Evolutionary conservation across 2,888 invertebrate genomes (phyloP).

Genomic region (Agrenia bidenticulata): DNA sequence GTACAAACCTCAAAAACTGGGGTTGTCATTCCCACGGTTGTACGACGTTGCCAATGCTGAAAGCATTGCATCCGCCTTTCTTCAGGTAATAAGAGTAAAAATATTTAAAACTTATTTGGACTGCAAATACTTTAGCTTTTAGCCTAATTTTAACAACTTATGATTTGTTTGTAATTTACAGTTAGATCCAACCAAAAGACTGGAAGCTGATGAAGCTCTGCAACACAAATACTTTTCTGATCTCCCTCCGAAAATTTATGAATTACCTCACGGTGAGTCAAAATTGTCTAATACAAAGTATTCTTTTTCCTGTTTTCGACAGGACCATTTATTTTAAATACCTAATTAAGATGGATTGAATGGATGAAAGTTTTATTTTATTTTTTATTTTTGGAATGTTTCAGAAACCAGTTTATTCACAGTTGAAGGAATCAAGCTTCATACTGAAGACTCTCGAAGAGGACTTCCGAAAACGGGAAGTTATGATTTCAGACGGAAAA

Average conservation of each 20-base stretch:
- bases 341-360: background rate
- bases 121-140: background rate
- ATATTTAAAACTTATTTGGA: background rate
- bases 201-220: slow-evolving; percentile 84
- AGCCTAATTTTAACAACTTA: background rate
- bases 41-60: slow-evolving; percentile 86
- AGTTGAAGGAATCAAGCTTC: slow-evolving; percentile 85
- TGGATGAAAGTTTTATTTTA: too few relatives aligned
- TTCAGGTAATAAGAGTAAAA: slow-evolving; percentile 59
- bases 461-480: slow-evolving; percentile 52
- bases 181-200: slow-evolving; percentile 80
- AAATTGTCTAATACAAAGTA: slow-evolving; percentile 7
- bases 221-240: slow-evolving; percentile 86
- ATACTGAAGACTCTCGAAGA: slow-evolving; percentile 67
- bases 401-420: slow-evolving; percentile 93
- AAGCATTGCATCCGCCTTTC: slow-evolving; percentile 77
- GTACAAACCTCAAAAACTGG: slow-evolving; percentile 74
- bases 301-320: too few relatives aligned
- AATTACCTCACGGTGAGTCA: slow-evolving; percentile 84
- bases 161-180: slow-evolving; percentile 58
- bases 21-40: slow-evolving; percentile 83
- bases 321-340: slow-evolving; percentile 29
- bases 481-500: slow-evolving; percentile 51
- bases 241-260: slow-evolving; percentile 83
- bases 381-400: slow-evolving; percentile 58